Evolutionary conservation across 1,140 invertebrate genomes (phyloP).

Genomic region (Pteromalus puparum): DNA sequence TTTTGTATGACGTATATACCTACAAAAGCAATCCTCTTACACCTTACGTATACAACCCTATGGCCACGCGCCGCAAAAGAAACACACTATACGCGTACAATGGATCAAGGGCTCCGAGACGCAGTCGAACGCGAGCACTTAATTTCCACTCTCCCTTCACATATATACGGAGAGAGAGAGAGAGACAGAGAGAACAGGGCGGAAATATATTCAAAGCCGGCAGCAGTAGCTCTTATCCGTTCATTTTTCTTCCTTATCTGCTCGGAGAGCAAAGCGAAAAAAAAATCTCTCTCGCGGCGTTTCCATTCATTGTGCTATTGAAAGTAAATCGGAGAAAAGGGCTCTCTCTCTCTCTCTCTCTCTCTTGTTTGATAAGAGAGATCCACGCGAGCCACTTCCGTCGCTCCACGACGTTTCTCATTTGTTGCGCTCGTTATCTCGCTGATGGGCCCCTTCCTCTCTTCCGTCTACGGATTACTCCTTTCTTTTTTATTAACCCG

Average conservation of each 20-base stretch:
- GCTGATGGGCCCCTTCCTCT: not conserved
- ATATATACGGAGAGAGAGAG: not conserved
- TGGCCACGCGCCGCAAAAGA: too few species aligned
- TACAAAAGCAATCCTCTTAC: too few species aligned
- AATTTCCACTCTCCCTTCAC: not conserved
- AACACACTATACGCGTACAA: not conserved
- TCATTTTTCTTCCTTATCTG: slow-evolving; percentile 43
- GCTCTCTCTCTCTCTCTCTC: not conserved
- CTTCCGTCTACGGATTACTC: not conserved
- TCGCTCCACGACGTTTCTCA: not conserved
- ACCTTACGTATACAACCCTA: too few species aligned
- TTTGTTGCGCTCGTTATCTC: slow-evolving; percentile 30
- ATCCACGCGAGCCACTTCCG: not conserved
- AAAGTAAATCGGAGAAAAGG: slow-evolving; percentile 30
- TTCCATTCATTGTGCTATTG: slow-evolving; percentile 31
- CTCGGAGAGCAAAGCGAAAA: not conserved
- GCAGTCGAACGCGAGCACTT: not conserved
- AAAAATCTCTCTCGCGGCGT: not conserved
- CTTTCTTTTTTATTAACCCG: not conserved
- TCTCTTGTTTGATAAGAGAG: not conserved
- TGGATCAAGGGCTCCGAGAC: not conserved
- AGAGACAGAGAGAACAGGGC: not conserved
- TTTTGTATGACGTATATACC: too few species aligned
- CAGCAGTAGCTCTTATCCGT: slow-evolving; percentile 1
- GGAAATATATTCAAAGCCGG: slow-evolving; percentile 34